These are phyloP conservation scores for Syngnathus rostellatus DNA, from an alignment of 2,797 vertebrate genomes.

Conservation along the genomic window DNA sequence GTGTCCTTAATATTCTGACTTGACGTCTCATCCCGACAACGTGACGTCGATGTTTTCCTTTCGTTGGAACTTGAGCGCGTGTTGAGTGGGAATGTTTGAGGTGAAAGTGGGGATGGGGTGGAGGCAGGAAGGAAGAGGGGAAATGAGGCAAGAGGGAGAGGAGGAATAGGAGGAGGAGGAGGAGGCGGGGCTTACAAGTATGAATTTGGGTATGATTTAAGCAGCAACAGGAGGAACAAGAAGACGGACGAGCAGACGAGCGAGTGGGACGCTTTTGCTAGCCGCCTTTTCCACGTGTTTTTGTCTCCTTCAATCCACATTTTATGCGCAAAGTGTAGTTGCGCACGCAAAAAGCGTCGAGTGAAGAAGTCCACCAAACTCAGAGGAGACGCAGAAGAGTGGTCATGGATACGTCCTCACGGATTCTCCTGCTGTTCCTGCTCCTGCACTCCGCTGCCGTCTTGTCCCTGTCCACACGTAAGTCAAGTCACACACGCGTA, in stretches of 20 bases:
- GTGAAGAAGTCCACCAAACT: slow-evolving; percentile 30
- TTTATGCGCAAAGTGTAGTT: neutral
- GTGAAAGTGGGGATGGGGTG: slow-evolving; percentile 54
- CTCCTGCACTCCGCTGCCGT: slow-evolving; percentile 61
- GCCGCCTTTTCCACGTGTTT: slow-evolving; percentile 5
- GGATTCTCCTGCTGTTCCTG: slow-evolving; percentile 40
- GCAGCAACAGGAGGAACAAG: slow-evolving; percentile 71
- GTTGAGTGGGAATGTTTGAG: slow-evolving; percentile 12
- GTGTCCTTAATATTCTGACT: neutral
- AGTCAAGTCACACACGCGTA: slow-evolving; percentile 50
- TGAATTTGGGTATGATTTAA: slow-evolving; percentile 78
- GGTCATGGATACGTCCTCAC: slow-evolving; percentile 42
- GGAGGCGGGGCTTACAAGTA: slow-evolving; percentile 78
- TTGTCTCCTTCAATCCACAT: slow-evolving; percentile 2
- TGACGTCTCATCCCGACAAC: neutral
- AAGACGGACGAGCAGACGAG: slow-evolving; percentile 62
- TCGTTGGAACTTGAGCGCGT: neutral
- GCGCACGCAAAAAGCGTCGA: slow-evolving; percentile 13
- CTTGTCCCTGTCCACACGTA: slow-evolving; percentile 71
- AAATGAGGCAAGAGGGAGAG: slow-evolving; percentile 2
- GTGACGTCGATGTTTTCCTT: neutral
- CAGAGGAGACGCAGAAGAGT: slow-evolving; percentile 39
- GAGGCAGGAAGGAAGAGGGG: slow-evolving; percentile 20
- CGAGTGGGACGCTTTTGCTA: slow-evolving; percentile 46
- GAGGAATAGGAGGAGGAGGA: slow-evolving; percentile 55